A percentile compares a stretch with the other conserved stretches of the same genome.
phyloP scores from a whole-genome alignment of 2,888 invertebrate genomes.

The Apeira syringaria region DNA sequence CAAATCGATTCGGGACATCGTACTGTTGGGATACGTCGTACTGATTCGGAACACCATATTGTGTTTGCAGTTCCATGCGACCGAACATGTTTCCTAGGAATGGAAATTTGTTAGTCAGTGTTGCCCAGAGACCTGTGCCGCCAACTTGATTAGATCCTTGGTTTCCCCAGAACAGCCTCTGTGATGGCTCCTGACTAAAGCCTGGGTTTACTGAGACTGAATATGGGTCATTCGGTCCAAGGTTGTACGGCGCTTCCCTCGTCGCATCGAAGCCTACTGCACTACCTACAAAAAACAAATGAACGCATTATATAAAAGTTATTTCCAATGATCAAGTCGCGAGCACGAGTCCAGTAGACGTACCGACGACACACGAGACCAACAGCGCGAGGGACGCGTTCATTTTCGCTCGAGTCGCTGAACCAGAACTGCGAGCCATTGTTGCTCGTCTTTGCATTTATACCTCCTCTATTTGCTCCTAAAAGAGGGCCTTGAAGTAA shows the following conservation, averaged over 20 bases:
- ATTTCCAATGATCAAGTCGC: conserved; percentile 4
- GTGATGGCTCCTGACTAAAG: conserved; percentile 59
- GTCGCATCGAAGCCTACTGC: conserved; percentile 62
- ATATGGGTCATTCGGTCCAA: conserved; percentile 62
- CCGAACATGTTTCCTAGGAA: conserved; percentile 72
- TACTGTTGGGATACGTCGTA: conserved; percentile 35
- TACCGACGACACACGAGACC: conserved; percentile 70
- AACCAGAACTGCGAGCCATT: conserved; percentile 70
- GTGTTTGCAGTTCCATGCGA: conserved; percentile 59
- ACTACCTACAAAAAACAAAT: conserved; percentile 58
- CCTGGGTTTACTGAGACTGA: conserved; percentile 50
- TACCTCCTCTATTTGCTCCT: conserved; percentile 79
- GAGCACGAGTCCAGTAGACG: conserved; percentile 50
- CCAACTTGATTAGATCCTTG: conserved; percentile 74
- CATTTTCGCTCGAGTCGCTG: conserved; percentile 70
- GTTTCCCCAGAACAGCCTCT: conserved; percentile 68
- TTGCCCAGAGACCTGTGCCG: conserved; percentile 69
- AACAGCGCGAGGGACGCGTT: conserved; percentile 61
- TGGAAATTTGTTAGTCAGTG: conserved; percentile 73
- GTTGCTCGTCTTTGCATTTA: conserved; percentile 76
- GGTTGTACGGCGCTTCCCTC: conserved; percentile 63
- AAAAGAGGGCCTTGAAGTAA: conserved; percentile 80
- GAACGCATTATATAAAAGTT: conserved; percentile 15
- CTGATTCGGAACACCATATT: conserved; percentile 54
- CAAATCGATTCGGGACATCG: conserved; percentile 30